phyloP scores from a whole-genome alignment of 2,888 invertebrate genomes.

The Dynastes tityus region DNA sequence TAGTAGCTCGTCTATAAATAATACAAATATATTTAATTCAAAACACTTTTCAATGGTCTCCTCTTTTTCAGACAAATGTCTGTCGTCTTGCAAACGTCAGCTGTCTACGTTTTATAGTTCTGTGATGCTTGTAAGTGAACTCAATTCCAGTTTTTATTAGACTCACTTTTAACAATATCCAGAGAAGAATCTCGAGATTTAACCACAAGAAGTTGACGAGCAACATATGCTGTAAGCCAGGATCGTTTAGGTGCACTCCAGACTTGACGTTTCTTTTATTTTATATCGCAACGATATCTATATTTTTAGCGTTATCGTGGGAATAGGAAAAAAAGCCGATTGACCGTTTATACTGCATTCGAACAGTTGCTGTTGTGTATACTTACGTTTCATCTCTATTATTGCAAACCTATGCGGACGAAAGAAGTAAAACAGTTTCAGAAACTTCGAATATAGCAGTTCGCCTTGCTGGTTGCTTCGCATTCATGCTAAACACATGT shows the following conservation, averaged over 20 bases:
- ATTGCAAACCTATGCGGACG: constrained; percentile 15
- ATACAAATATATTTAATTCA: constrained; percentile 36
- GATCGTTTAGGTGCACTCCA: constrained; percentile 48
- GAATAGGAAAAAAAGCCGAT: constrained; percentile 43
- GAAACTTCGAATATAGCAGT: too few species aligned
- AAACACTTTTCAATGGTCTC: constrained; percentile 27
- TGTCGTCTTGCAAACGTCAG: constrained; percentile 36
- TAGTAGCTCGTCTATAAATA: constrained; percentile 33
- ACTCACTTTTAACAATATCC: constrained; percentile 51
- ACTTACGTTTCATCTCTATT: constrained; percentile 9
- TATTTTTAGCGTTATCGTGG: constrained; percentile 48
- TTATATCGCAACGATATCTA: constrained; percentile 49
- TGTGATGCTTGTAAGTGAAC: constrained; percentile 55
- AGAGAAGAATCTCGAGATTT: constrained; percentile 53
- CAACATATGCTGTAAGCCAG: constrained; percentile 57
- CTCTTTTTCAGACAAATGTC: constrained; percentile 18
- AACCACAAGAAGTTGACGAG: constrained; percentile 56
- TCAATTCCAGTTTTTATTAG: constrained; percentile 57
- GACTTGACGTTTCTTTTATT: constrained; percentile 47
- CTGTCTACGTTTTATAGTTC: constrained; percentile 53
- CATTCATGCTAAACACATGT: too few species aligned
- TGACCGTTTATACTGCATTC: constrained; percentile 19
- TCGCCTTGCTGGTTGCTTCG: too few species aligned
- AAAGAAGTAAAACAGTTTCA: neutral
- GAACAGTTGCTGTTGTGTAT: constrained; percentile 5